Evolutionary conservation across 2,113 vertebrate genomes (phyloP).

Genomic region (Apodemus sylvaticus): DNA sequence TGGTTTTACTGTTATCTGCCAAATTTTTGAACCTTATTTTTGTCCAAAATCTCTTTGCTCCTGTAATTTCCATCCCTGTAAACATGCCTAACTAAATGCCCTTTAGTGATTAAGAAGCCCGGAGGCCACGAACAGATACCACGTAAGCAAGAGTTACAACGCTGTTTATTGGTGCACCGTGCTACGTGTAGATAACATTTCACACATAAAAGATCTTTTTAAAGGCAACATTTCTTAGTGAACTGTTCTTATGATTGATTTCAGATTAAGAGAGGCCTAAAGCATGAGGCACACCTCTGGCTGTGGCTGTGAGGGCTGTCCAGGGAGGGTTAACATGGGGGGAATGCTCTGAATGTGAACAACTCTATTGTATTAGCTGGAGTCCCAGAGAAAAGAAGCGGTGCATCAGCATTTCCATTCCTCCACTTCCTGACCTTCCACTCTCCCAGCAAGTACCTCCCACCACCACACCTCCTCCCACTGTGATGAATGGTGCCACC

Average conservation of each 20-base stretch:
- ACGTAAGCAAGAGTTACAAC: not conserved
- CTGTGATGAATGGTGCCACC: not conserved
- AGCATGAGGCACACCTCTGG: not conserved
- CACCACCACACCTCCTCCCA: not conserved
- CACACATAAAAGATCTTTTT: not conserved
- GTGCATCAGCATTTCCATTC: not conserved
- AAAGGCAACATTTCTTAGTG: constrained; percentile 85
- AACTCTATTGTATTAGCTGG: not conserved
- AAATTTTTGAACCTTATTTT: not conserved
- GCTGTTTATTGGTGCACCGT: not conserved
- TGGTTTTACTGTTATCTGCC: not conserved
- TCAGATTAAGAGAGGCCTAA: not conserved
- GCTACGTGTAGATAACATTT: not conserved
- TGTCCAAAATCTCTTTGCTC: not conserved
- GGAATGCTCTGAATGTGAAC: not conserved
- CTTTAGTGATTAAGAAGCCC: not conserved
- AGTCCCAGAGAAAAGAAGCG: not conserved
- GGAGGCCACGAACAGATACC: not conserved
- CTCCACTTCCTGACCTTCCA: not conserved
- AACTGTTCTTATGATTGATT: not conserved
- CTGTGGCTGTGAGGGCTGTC: not conserved
- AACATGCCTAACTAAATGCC: not conserved
- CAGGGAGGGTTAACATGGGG: not conserved
- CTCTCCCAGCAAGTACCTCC: not conserved
- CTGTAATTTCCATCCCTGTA: not conserved